Evolutionary conservation across 2,113 vertebrate genomes (phyloP).

Genomic region (Kryptolebias marmoratus): DNA sequence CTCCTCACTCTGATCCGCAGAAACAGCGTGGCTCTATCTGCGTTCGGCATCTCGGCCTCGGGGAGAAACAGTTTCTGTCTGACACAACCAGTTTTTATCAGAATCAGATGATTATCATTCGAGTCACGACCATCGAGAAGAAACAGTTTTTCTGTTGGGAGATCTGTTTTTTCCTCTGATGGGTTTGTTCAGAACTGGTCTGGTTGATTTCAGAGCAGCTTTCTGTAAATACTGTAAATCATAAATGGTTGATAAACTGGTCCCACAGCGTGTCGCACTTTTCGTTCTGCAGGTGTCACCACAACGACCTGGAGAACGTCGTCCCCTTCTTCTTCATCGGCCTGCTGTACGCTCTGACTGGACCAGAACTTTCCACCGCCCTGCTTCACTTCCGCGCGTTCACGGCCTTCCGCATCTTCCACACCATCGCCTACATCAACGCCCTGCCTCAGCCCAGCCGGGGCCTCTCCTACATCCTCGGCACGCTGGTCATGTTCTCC

Average conservation of each 20-base stretch:
- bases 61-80: not conserved
- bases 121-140: too few species aligned
- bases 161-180: too few species aligned
- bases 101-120: too few species aligned
- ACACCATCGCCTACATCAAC: slow-evolving; percentile 84
- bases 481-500: slow-evolving; percentile 79
- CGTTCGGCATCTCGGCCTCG: not conserved
- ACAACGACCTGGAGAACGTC: slow-evolving; percentile 94
- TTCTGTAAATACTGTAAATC: not conserved
- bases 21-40: not conserved
- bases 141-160: too few species aligned
- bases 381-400: slow-evolving; percentile 91
- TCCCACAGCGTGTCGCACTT: too few species aligned
- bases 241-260: too few species aligned
- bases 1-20: not conserved
- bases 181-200: too few species aligned
- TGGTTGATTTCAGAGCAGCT: too few species aligned
- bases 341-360: slow-evolving; percentile 86
- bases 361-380: slow-evolving; percentile 81
- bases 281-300: slow-evolving; percentile 82
- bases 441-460: slow-evolving; percentile 88
- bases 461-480: slow-evolving; percentile 77
- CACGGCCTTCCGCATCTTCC: slow-evolving; percentile 78
- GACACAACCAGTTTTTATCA: not conserved
- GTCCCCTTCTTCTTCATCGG: slow-evolving; percentile 89